These are phyloP conservation scores for Lacanobia wlatinum DNA, from an alignment of 2,888 invertebrate species.

Conservation along the genomic window DNA sequence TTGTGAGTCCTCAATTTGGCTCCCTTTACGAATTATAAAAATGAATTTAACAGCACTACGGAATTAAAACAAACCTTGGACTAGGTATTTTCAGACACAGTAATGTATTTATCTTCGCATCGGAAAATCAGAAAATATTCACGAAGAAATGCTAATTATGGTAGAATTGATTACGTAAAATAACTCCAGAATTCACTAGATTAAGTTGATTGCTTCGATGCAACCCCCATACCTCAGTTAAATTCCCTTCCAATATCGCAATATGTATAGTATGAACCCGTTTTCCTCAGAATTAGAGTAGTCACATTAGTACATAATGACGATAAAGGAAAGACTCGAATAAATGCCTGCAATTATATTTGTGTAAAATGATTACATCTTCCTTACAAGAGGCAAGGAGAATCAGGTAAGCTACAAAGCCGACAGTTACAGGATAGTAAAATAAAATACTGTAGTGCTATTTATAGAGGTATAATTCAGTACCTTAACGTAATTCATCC, in stretches of 20 bases:
- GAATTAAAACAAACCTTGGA: background rate
- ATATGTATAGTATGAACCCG: no score
- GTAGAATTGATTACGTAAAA: background rate
- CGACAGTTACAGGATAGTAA: slow-evolving; percentile 25
- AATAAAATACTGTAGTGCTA: slow-evolving; percentile 29
- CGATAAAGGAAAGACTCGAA: background rate
- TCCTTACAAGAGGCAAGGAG: slow-evolving; percentile 61
- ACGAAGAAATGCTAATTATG: background rate
- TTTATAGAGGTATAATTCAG: background rate
- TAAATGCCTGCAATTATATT: slow-evolving; percentile 23
- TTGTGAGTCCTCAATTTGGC: background rate
- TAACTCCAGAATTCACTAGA: background rate
- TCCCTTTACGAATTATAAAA: no score
- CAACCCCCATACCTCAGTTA: background rate
- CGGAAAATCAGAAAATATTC: background rate
- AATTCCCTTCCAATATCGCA: no score
- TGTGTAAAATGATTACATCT: slow-evolving; percentile 61
- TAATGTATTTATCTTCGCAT: background rate
- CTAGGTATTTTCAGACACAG: background rate
- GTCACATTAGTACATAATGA: background rate
- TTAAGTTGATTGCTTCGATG: slow-evolving; percentile 8
- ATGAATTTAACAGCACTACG: background rate
- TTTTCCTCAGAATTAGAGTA: background rate
- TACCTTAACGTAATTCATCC: slow-evolving; percentile 11
- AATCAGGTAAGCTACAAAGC: slow-evolving; percentile 62